Percentiles rank a stretch among this genome's conserved stretches.
phyloP scores from a whole-genome alignment of 2,113 vertebrate genomes.

The Promerops cafer region DNA sequence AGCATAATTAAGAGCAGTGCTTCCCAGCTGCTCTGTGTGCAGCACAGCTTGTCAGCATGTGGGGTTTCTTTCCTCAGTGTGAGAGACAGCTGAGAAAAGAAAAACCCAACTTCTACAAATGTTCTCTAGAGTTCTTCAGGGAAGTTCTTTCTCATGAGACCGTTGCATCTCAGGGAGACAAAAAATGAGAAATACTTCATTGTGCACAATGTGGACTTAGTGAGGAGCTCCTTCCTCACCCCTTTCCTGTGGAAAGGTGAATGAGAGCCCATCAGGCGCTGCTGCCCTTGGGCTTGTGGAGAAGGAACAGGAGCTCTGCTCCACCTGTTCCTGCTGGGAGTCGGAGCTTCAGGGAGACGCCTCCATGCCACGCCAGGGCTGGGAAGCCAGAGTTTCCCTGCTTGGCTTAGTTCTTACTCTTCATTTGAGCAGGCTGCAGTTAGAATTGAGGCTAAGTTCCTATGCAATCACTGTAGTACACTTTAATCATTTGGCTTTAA shows the following conservation, averaged over 20 bases:
- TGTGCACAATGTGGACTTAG: neutral
- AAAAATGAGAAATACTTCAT: neutral
- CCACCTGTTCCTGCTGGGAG: neutral
- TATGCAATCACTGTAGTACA: neutral
- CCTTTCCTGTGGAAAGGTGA: neutral
- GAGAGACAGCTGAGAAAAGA: neutral
- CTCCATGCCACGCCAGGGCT: accelerated
- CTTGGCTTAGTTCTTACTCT: neutral
- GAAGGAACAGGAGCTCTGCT: neutral
- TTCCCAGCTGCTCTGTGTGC: neutral
- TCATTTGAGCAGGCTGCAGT: too few relatives aligned
- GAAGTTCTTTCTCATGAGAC: neutral
- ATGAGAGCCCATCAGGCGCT: neutral
- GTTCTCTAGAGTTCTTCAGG: neutral
- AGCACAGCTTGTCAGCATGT: neutral
- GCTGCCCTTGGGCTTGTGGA: neutral
- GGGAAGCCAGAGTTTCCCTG: neutral
- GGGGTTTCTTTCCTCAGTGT: neutral
- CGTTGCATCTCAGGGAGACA: neutral
- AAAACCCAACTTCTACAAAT: accelerated
- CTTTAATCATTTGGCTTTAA: neutral
- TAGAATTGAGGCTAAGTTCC: neutral
- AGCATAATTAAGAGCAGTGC: neutral
- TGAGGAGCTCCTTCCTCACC: neutral
- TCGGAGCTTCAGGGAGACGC: accelerated